Base-by-base conservation (phyloP, 2,113 vertebrate genomes). In the Phycodurus eques region DNA sequence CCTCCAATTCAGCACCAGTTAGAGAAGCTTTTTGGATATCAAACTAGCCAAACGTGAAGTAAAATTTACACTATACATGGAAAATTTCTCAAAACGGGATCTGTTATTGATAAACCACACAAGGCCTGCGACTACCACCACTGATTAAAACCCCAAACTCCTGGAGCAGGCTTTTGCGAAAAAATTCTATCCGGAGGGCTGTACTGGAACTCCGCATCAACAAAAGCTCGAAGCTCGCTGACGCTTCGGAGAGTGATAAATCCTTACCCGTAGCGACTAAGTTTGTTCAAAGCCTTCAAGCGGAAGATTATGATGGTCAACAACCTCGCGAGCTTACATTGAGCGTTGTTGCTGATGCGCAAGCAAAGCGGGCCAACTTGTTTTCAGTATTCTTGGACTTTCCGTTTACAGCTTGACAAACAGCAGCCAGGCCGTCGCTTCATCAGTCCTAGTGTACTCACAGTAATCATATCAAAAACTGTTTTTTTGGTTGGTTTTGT, bases 401-500 rank as follows among this genome's bases (percentile, higher is more conserved):
- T 87, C 80, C 79, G 77, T 94, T 93, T 89, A 85, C 90, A 88
- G 15, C 33, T 31, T 5, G 19, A 54, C 8, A 4, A 57, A 22
- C n/a, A 57, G 81, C 85, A 88, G 88, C 84, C 81, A 85, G 83
- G 74, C 77, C 84, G 85, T 89, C 83, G 79, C 83, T 88, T 83
- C 82, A 87, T 89, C 83, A 79, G 83, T 88, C 83, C 82, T 87
- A 78, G 88, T 90, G 82, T 91, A 91, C 92, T 76, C 91, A 77
- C 88, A 92, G 88, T 80, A 91, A 89, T 90, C 83, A 92, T 94
- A 94, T 94, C 93, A 92, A 93, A 92, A 92, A 91, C 91, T 88
- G 92, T 87, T 93, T 69, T 54, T 42, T 39, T 33, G 46, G 39
- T 68, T 59, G 56, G n/a, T 68, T 54, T 56, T 69, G 88, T 88